Evolutionary conservation across 92 coral and sea anemone genomes (phyloP).

Genomic region (Paragorgia papillata): DNA sequence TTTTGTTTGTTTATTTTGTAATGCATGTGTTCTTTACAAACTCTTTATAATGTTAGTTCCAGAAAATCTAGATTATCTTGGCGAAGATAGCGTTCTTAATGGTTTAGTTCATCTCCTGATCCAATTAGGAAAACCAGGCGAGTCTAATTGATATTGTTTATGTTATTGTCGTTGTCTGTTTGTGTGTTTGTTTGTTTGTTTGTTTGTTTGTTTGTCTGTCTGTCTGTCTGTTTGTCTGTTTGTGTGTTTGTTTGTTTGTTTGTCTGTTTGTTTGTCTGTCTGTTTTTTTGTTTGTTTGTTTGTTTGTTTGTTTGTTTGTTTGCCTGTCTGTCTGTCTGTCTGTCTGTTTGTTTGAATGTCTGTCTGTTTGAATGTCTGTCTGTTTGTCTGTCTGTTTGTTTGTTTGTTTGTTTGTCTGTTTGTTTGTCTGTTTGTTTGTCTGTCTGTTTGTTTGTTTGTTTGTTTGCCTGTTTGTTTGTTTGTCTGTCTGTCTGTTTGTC

Average conservation of each 20-base stretch:
- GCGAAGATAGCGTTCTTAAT: conserved; percentile 72
- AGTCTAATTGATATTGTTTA: neutral
- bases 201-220: neutral
- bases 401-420: no score
- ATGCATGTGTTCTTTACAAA: neutral
- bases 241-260: no score
- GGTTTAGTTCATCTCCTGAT: conserved; percentile 69
- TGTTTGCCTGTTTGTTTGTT: neutral
- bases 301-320: neutral
- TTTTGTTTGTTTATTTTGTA: neutral
- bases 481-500: neutral
- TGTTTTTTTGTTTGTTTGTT: no score
- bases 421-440: no score
- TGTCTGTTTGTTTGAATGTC: no score
- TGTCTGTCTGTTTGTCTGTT: no score
- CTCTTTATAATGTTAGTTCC: conserved; percentile 55
- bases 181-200: neutral
- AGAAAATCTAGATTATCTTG: conserved; percentile 71
- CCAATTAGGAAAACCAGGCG: conserved; percentile 77
- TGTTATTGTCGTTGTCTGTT: neutral
- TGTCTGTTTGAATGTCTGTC: no score
- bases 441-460: neutral
- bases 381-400: no score
- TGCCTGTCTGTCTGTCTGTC: neutral
- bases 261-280: no score